phyloP scores from a whole-genome alignment of 1,140 invertebrate species.

The Formica selysi region DNA sequence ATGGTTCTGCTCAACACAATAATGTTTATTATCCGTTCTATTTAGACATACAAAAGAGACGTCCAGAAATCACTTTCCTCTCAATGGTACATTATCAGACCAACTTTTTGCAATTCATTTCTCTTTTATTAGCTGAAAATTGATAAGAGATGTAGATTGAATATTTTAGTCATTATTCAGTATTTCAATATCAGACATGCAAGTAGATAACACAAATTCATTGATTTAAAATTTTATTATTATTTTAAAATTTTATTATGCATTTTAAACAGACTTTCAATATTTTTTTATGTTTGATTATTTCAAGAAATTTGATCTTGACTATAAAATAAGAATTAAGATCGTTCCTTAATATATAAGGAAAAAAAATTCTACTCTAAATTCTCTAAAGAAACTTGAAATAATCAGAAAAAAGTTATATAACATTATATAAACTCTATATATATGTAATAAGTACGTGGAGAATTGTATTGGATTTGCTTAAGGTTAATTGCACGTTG shows the following conservation, averaged over 20 bases:
- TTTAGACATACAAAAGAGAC: not conserved
- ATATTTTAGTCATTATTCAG: slow-evolving; percentile 15
- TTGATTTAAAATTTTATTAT: not conserved
- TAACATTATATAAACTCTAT: slow-evolving; percentile 25
- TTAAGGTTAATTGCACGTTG: slow-evolving; percentile 36
- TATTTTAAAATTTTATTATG: too few species aligned
- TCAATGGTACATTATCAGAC: slow-evolving; percentile 2
- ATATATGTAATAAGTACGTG: not conserved
- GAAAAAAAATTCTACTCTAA: not conserved
- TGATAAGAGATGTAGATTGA: not conserved
- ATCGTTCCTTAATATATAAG: not conserved
- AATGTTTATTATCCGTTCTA: not conserved
- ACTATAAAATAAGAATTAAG: not conserved
- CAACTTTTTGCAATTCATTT: slow-evolving; percentile 17
- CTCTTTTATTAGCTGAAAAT: not conserved
- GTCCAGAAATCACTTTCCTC: not conserved
- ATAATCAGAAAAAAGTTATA: not conserved
- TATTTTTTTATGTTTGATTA: too few species aligned
- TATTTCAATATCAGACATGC: not conserved
- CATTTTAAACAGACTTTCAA: too few species aligned
- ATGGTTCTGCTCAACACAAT: not conserved
- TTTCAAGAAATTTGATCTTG: not conserved
- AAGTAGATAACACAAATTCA: not conserved
- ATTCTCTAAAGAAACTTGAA: not conserved
- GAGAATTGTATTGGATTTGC: slow-evolving; percentile 47